Conservation (phyloP, 2,113 vertebrate species). For the Gopherus flavomarginatus region DNA sequence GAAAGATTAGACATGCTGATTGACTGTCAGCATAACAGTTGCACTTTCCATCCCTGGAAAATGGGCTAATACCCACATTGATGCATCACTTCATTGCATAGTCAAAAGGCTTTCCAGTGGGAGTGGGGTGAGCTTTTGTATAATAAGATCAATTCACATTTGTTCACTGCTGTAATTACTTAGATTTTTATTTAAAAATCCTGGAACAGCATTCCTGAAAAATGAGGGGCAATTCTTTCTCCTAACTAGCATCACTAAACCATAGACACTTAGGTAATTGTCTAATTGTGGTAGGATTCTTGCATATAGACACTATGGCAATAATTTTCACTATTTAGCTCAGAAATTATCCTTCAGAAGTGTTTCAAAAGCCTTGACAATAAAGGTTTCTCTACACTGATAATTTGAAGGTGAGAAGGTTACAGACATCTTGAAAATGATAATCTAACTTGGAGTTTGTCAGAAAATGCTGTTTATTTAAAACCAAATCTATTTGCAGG, state of each 20-base stretch:
- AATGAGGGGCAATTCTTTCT: background rate
- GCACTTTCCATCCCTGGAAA: background rate
- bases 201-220: background rate
- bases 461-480: background rate
- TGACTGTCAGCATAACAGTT: background rate
- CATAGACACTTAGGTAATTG: fast-evolving
- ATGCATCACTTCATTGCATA: background rate
- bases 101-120: background rate
- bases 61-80: background rate
- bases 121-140: background rate
- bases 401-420: background rate
- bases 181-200: constrained; percentile 5
- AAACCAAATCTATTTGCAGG: background rate
- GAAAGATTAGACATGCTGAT: background rate
- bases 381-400: background rate
- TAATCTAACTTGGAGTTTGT: background rate
- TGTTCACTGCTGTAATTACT: background rate
- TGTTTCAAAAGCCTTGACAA: background rate
- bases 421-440: background rate
- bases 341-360: background rate
- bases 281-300: background rate
- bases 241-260: background rate
- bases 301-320: background rate
- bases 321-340: background rate
- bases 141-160: background rate